phyloP scores from a whole-genome alignment of 2,888 invertebrate species.

The Pyrgus malvae region DNA sequence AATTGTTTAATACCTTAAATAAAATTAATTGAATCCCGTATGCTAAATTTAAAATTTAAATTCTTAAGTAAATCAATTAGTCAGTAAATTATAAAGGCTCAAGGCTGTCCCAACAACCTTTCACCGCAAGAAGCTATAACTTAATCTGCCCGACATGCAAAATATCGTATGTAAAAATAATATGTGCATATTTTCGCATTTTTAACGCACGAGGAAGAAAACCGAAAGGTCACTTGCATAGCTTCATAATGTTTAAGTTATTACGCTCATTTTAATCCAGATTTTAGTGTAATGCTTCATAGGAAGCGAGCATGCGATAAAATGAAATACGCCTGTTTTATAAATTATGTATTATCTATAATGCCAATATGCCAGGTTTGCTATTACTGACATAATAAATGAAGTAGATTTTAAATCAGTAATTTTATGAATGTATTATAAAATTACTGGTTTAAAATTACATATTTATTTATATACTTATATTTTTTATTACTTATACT shows the following conservation, averaged over 20 bases:
- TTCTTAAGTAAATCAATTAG: background rate
- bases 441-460: too few species aligned
- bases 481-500: too few species aligned
- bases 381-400: too few species aligned
- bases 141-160: constrained; percentile 4
- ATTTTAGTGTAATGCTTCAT: too few species aligned
- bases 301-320: too few species aligned
- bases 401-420: too few species aligned
- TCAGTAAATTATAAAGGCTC: background rate
- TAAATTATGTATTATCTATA: too few species aligned
- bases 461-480: too few species aligned
- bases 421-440: too few species aligned
- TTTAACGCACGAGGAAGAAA: constrained; percentile 18
- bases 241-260: background rate
- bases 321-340: too few species aligned
- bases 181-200: constrained; percentile 1
- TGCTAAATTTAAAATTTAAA: background rate
- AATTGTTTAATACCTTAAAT: background rate
- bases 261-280: background rate
- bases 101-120: constrained; percentile 14
- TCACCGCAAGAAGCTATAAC: constrained; percentile 14
- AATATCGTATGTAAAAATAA: constrained; percentile 12
- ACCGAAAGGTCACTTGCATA: constrained; percentile 20
- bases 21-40: background rate
- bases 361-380: too few species aligned